Evolutionary conservation across 2,797 vertebrate genomes (phyloP), one percentile per base, ranked within the genome.

Genomic region (Tolypeutes matacus): DNA sequence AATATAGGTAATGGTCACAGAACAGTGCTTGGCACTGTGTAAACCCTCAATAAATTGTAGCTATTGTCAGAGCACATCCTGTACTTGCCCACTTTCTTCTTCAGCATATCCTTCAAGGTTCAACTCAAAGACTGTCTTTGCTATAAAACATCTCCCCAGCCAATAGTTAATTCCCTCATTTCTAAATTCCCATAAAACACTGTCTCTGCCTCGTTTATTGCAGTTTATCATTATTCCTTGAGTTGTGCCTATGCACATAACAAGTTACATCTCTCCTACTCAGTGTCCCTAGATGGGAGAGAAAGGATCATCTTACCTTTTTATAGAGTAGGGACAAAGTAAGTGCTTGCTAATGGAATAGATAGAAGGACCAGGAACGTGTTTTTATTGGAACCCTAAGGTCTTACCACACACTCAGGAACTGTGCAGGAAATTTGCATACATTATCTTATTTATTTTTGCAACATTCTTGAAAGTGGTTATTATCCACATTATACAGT

Each of bases 381-480:
- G 29, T 87, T 89, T 93, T 67, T 67, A 84, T 78, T 82, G 31
- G 42, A 86, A 56, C 25, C 1, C 5, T 73, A 9, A 94, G 51
- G 56, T 20, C 12, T 96, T 56, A 56, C 34, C 82, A 5, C n/a
- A 46, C 56, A 82, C 15, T 18, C 23, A 67, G 34, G 46, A 8
- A 27, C 3, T 39, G 20, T 73, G 53, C 51, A 36, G 60, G 81
- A 56, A 56, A 56, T 20, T 56, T 21, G 25, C 92, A 64, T 90
- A 49, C 39, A 89, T 72, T 46, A 94, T 49, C 56, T 94, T 46
- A 72, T 65, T 93, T 77, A 94, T 82, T 51, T 88, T 82, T 73
- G 69, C 46, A 72, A 51, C 21, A 67, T 34, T 86, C 9, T 70
- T 65, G 12, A 9, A 85, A 49, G 15, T 82, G 86, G 21, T 94